These are phyloP conservation scores for Flexamia atlantica DNA, from an alignment of 2,888 invertebrate species.

Conservation along the genomic window DNA sequence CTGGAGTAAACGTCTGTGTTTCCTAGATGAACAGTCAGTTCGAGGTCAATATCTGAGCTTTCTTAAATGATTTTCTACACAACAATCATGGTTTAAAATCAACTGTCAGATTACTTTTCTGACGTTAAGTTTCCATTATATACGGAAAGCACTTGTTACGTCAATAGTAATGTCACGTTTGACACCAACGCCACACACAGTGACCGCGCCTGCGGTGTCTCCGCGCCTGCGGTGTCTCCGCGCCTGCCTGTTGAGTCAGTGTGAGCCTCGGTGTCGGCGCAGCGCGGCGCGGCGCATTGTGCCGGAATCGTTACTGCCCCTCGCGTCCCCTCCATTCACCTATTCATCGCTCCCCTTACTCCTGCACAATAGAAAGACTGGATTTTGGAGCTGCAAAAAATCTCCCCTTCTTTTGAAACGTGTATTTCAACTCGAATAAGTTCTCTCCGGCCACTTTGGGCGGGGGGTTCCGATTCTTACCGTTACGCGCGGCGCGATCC, in stretches of 20 bases:
- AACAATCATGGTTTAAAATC: no score
- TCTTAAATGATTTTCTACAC: no score
- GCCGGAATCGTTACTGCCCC: constrained; percentile 51
- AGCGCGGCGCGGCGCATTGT: constrained; percentile 13
- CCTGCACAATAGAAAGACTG: constrained; percentile 61
- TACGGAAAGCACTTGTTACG: no score
- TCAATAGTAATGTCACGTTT: no score
- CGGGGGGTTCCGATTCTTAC: constrained; percentile 60
- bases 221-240: neutral
- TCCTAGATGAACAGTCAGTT: no score
- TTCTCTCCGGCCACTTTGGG: constrained; percentile 61
- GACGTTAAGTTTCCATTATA: no score
- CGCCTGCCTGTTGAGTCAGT: neutral
- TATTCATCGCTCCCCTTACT: constrained; percentile 61
- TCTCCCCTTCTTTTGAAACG: constrained; percentile 63
- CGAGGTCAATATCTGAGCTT: no score
- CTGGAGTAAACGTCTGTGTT: no score
- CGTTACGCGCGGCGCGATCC: constrained; percentile 58
- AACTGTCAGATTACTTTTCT: no score
- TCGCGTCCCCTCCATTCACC: constrained; percentile 43
- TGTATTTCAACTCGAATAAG: constrained; percentile 63
- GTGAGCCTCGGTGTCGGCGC: neutral
- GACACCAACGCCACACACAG: neutral
- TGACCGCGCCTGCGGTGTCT: neutral
- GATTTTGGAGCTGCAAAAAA: constrained; percentile 63